These are phyloP conservation scores for Camponotus vicinus DNA, from an alignment of 1,140 invertebrate genomes.

Conservation along the genomic window DNA sequence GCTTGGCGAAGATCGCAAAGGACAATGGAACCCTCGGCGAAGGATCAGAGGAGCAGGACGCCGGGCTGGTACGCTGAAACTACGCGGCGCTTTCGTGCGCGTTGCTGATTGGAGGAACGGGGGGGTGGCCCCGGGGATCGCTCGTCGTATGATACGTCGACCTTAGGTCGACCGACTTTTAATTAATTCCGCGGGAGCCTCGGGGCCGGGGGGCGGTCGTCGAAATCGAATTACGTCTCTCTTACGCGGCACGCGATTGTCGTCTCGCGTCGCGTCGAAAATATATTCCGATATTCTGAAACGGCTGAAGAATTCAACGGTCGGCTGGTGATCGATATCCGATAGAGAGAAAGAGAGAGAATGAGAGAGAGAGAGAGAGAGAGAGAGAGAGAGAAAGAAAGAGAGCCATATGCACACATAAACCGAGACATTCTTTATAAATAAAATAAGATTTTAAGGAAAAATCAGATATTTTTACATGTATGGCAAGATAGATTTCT, in stretches of 20 bases:
- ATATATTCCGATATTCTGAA: slow-evolving; percentile 36
- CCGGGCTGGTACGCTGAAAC: slow-evolving; percentile 65
- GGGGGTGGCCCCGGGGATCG: slow-evolving; percentile 70
- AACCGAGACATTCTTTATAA: neutral
- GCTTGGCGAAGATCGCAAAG: slow-evolving; percentile 76
- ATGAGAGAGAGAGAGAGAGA: too few relatives aligned
- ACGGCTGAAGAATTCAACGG: slow-evolving; percentile 39
- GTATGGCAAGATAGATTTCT: neutral
- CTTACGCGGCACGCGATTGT: neutral
- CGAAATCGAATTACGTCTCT: slow-evolving; percentile 13
- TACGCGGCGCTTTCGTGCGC: slow-evolving; percentile 51
- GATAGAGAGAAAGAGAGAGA: too few relatives aligned
- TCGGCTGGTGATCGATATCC: slow-evolving; percentile 22
- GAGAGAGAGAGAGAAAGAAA: too few relatives aligned
- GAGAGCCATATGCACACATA: too few relatives aligned
- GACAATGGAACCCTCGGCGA: slow-evolving; percentile 82
- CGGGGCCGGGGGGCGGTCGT: neutral
- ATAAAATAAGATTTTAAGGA: slow-evolving; percentile 16
- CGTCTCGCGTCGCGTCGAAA: neutral
- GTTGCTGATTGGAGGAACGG: slow-evolving; percentile 67
- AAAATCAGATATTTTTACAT: neutral
- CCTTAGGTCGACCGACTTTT: slow-evolving; percentile 50
- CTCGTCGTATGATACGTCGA: slow-evolving; percentile 72
- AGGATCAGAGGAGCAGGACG: slow-evolving; percentile 83
- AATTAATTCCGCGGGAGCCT: slow-evolving; percentile 53